phyloP scores from a whole-genome alignment of 2,888 invertebrate genomes.

The Lingula anatina region DNA sequence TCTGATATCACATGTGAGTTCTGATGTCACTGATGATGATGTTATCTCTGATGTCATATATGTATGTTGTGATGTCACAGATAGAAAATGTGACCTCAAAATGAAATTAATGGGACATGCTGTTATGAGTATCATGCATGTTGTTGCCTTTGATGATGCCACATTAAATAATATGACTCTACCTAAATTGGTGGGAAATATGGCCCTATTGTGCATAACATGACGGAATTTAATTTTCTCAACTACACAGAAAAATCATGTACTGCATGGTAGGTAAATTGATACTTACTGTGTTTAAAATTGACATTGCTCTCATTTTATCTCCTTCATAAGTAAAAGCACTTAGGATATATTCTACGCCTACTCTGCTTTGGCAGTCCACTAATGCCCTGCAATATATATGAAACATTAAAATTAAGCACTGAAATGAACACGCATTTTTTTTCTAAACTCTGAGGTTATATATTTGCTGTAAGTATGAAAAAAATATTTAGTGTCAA shows the following conservation, averaged over 20 bases:
- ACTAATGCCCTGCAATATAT: conserved; percentile 31
- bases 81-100: too few relatives aligned
- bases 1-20: background rate
- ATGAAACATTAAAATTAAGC: background rate
- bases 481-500: too few relatives aligned
- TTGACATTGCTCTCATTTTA: conserved; percentile 36
- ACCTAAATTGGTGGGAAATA: background rate
- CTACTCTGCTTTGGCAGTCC: conserved; percentile 42
- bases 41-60: too few relatives aligned
- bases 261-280: background rate
- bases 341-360: conserved; percentile 47
- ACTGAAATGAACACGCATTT: background rate
- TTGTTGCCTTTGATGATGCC: background rate
- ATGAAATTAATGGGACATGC: too few relatives aligned
- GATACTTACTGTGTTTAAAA: conserved; percentile 40
- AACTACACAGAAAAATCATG: too few relatives aligned
- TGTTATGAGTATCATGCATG: too few relatives aligned
- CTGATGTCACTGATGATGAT: background rate
- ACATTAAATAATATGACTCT: background rate
- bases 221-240: too few relatives aligned
- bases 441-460: background rate
- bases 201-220: too few relatives aligned
- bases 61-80: too few relatives aligned
- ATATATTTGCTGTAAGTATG: background rate
- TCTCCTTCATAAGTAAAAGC: conserved; percentile 46